Evolutionary conservation across 2,113 vertebrate genomes (phyloP), one percentile per base, ranked within the genome.

Genomic region (Silurus glanis): DNA sequence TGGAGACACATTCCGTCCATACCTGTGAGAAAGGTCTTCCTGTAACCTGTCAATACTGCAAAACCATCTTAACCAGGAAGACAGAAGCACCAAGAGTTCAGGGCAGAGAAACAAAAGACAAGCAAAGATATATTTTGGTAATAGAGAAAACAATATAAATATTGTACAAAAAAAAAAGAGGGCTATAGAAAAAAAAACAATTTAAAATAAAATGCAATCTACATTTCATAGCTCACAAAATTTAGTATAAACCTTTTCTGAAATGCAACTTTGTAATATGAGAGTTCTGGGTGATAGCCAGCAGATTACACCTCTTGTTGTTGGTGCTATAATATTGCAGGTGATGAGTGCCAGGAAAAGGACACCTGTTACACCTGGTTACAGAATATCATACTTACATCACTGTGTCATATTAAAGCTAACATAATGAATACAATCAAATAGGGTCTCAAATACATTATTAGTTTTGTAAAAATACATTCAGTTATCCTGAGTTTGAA

Each of bases 21-120:
- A 95, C 94, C 93, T 95, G 93, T 74, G 85, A 90, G 90, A 84
- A 93, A 88, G 90, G 91, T 94, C 84, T 91, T 94, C 93, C 86
- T 93, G 93, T 92, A 95, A 74, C 91, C 91, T 55, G 94, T 95
- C 90, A 95, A 88, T 74, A 94, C 91, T 78, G 93, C 92, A 71
- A 87, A 92, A 72, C 91, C 93, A 91, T 93, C 93, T 94, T 93
- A 80, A 90, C 86, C 89, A 88, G 87, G 91, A 25, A 69, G 67
- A 85, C 87, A 37, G 37, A 37, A 37, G 37, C 37, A 90, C 62
- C 55, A 21, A 91, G 83, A 90, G 56, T 89, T 47, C 90, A 55
- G 81, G 16, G 61, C 28, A 92, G 64, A 90, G 17, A 62, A 78
- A 86, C 84, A 71, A 79, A 84, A 66, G 8, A 55, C 49, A 85